Percentiles rank a stretch among this genome's conserved stretches.
These are phyloP conservation scores for Phenganax stokvisi DNA, from an alignment of 92 coral and sea anemone species.

Conservation along the genomic window DNA sequence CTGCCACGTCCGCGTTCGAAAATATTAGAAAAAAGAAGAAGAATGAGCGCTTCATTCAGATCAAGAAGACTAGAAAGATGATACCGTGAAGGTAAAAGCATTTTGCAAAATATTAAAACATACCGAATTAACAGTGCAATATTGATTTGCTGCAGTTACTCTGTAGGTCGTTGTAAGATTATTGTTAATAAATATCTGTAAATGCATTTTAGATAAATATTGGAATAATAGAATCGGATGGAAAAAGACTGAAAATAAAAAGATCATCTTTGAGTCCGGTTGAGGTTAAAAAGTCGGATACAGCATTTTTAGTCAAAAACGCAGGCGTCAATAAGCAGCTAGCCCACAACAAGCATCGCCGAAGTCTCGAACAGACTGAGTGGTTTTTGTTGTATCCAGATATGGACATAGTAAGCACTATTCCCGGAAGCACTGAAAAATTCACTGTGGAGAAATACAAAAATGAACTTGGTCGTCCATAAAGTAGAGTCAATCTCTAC, in stretches of 20 bases:
- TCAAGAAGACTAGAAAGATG: conserved; percentile 16
- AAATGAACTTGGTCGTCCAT: conserved; percentile 42
- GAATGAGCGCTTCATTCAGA: conserved; percentile 16
- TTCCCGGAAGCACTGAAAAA: conserved; percentile 37
- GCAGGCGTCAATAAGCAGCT: conserved; percentile 37
- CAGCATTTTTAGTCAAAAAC: neutral
- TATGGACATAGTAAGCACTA: conserved; percentile 10
- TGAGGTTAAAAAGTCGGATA: conserved; percentile 26
- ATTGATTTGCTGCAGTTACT: neutral
- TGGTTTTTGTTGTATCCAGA: conserved; percentile 44
- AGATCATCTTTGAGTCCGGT: conserved; percentile 45
- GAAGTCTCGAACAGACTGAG: conserved; percentile 20
- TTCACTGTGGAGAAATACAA: conserved; percentile 34
- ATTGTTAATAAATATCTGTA: neutral
- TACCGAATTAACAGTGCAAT: neutral
- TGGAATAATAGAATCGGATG: conserved; percentile 41
- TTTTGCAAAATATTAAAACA: neutral
- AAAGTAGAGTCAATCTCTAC: conserved; percentile 34
- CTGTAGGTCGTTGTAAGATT: neutral
- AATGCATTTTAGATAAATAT: conserved; percentile 38
- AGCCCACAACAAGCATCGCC: conserved; percentile 40
- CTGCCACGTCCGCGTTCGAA: neutral
- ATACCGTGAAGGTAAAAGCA: conserved; percentile 4
- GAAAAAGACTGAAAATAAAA: conserved; percentile 34
- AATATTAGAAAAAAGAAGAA: conserved; percentile 19